Evolutionary conservation across 2,888 invertebrate species (phyloP).

Genomic region (Alentia gelatinosa): DNA sequence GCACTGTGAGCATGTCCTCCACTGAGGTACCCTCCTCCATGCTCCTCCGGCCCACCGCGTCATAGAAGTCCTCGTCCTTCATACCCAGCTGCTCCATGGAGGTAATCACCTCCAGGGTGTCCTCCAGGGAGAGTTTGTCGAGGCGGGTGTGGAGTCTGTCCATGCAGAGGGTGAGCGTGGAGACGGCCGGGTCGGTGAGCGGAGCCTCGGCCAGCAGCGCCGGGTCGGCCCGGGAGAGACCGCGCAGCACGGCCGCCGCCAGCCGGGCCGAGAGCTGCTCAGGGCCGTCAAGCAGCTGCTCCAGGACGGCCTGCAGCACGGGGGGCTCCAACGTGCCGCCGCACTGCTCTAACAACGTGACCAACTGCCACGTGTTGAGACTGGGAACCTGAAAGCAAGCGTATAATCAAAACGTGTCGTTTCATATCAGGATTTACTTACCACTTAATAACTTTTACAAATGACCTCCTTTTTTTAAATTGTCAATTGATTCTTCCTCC

Average conservation of each 20-base stretch:
- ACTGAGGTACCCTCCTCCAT: not conserved
- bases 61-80: not conserved
- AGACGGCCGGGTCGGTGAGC: not conserved
- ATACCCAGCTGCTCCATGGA: not conserved
- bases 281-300: not conserved
- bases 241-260: not conserved
- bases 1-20: not conserved
- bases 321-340: not conserved
- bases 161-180: not conserved
- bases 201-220: not conserved
- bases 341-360: constrained; percentile 1
- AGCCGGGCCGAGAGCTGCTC: not conserved
- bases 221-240: not conserved
- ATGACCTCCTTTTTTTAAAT: too few species aligned
- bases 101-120: not conserved
- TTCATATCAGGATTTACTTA: not conserved
- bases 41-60: not conserved
- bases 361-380: not conserved
- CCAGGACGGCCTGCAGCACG: not conserved
- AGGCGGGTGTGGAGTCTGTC: not conserved
- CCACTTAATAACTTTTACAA: too few species aligned
- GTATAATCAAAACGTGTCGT: not conserved
- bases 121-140: not conserved
- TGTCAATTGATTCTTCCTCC: too few species aligned
- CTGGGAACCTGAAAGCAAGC: not conserved